A percentile compares a stretch with the other conserved stretches of the same genome.
Evolutionary conservation across 2,797 vertebrate species (phyloP).

Genomic region (Falco cherrug): DNA sequence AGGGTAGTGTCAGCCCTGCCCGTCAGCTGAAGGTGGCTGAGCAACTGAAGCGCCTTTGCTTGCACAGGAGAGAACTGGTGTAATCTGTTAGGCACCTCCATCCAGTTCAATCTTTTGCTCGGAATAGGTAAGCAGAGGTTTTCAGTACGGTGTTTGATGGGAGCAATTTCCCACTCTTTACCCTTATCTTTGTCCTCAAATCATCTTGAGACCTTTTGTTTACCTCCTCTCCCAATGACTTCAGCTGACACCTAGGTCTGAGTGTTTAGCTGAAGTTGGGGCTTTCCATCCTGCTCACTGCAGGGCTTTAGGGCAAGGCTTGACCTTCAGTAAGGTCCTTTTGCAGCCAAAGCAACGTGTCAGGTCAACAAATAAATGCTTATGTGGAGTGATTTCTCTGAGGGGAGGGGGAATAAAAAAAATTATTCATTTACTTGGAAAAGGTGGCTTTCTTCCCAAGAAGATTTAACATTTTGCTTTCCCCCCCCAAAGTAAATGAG

Average conservation of each 20-base stretch:
- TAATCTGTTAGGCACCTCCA: neutral
- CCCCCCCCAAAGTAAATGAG: neutral
- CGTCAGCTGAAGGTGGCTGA: accelerated
- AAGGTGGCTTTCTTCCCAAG: neutral
- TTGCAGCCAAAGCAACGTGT: neutral
- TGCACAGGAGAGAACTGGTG: neutral
- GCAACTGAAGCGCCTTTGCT: neutral
- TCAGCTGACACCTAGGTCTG: neutral
- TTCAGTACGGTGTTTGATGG: neutral
- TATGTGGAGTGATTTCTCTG: neutral
- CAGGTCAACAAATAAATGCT: neutral
- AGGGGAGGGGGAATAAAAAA: neutral
- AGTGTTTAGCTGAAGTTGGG: neutral
- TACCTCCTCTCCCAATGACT: neutral
- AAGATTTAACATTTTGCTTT: neutral
- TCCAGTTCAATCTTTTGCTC: neutral
- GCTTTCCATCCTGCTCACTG: neutral
- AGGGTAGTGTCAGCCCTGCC: neutral
- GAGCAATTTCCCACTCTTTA: neutral
- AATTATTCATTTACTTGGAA: neutral
- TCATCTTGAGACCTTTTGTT: neutral
- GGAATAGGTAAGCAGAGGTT: neutral
- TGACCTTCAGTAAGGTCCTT: neutral
- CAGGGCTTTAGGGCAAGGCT: neutral
- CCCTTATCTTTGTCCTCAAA: neutral